Evolutionary conservation across 2,113 vertebrate species (phyloP).

Genomic region (Sceloporus undulatus): DNA sequence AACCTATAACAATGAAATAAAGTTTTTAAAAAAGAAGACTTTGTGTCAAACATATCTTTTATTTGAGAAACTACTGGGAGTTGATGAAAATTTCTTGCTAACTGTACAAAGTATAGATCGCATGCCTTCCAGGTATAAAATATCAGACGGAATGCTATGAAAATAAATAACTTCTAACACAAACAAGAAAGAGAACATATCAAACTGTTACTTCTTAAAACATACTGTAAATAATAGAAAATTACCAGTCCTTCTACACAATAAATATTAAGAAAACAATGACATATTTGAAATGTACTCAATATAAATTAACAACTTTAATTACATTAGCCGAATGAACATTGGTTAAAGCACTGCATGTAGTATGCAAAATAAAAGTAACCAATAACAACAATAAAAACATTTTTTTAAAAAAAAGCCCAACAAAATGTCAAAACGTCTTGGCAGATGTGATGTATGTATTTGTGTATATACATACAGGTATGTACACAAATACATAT

Average conservation of each 20-base stretch:
- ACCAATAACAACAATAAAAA: slow-evolving; percentile 77
- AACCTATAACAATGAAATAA: slow-evolving; percentile 75
- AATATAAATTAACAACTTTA: slow-evolving; percentile 91
- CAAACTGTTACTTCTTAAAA: slow-evolving; percentile 89
- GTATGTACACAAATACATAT: slow-evolving; percentile 77
- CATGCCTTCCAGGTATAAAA: slow-evolving; percentile 88
- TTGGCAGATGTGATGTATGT: slow-evolving; percentile 78
- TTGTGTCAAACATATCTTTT: slow-evolving; percentile 76
- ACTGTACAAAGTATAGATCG: slow-evolving; percentile 87
- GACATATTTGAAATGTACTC: slow-evolving; percentile 90
- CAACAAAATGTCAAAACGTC: slow-evolving; percentile 82
- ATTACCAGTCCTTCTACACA: slow-evolving; percentile 87
- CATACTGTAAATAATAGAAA: slow-evolving; percentile 88
- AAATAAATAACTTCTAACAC: slow-evolving; percentile 91
- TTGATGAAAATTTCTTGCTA: slow-evolving; percentile 86
- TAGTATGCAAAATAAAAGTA: slow-evolving; percentile 80
- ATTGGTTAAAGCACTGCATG: slow-evolving; percentile 86
- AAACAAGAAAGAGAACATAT: slow-evolving; percentile 87
- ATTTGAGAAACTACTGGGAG: slow-evolving; percentile 83
- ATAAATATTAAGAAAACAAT: slow-evolving; percentile 91
- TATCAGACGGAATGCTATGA: slow-evolving; percentile 85
- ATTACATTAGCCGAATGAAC: slow-evolving; percentile 88
- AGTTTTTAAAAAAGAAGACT: slow-evolving; percentile 22
- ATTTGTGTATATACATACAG: slow-evolving; percentile 78
- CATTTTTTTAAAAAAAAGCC: slow-evolving; percentile 71